Evolutionary conservation across 2,113 vertebrate genomes (phyloP), one percentile per base, ranked within the genome.

Genomic region (Brachirus orientalis): DNA sequence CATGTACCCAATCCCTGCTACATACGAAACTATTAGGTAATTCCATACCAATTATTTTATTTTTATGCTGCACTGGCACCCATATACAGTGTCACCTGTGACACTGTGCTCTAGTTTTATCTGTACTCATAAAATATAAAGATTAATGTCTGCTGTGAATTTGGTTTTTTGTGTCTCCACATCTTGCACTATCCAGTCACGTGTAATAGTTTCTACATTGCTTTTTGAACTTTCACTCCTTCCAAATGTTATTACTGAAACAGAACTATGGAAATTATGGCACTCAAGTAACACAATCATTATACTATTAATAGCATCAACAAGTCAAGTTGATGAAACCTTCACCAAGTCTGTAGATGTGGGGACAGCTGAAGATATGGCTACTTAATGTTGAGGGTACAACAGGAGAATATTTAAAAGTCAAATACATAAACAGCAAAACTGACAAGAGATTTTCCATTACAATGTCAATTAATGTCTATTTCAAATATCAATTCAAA

Each of bases 281-380:
- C 3, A 28, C 28, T 28, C 28, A 28, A 28, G 10, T 41, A 8
- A 11, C 16, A 38, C 22, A 37, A 9, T 33, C 4, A 46, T 46
- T 40, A 37, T 7, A 45, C 8, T 44, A 3, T 28, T 28, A 28
- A 28, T 28, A 4, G 28, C 28, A 3, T 28, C 5, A 28, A 28
- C 22, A 28, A 28, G 28, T 28, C 2, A 6, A 1, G 28, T 28
- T 28, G 28, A 28, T 28, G 28, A 28, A 28, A 6, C 6, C 6
- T 6, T 4, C 28, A 28, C 28, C 2, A 28, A 28, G 28, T 28
- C 28, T 28, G 28, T 28, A 6, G 28, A 28, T 28, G 28, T 43
- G 51, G 66, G 64, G 51, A 75, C 36, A 71, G 68, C 73, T 78
- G 45, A 77, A 59, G 28, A 28, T 28, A 58, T 12, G 72, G 18